Evolutionary conservation across 2,888 invertebrate species (phyloP).

Genomic region (Melinopterus prodromus): DNA sequence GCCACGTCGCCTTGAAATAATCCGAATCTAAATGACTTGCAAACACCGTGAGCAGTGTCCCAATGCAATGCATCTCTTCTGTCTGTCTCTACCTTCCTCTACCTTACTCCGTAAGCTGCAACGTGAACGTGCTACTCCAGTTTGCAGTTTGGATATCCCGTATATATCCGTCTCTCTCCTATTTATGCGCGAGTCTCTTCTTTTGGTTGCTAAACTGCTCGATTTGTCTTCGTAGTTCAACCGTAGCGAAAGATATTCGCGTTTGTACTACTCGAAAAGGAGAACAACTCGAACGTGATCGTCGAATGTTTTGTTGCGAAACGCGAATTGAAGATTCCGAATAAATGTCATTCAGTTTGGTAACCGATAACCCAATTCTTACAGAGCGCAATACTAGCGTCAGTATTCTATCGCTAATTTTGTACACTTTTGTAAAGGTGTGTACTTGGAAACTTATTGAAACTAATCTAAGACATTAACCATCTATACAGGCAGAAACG

Average conservation of each 20-base stretch:
- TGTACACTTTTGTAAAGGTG: neutral
- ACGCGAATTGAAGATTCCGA: neutral
- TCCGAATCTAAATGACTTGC: neutral
- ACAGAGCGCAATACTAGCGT: neutral
- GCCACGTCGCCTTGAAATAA: neutral
- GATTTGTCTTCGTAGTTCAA: slow-evolving; percentile 4
- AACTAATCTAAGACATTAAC: too few relatives aligned
- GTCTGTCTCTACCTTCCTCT: neutral
- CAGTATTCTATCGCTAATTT: neutral
- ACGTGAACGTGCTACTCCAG: neutral
- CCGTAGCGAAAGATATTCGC: neutral
- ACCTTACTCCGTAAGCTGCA: neutral
- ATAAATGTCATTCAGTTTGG: neutral
- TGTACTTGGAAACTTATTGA: too few relatives aligned
- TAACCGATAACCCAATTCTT: slow-evolving; percentile 4
- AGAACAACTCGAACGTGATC: neutral
- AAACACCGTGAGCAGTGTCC: neutral
- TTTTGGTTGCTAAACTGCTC: neutral
- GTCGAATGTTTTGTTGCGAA: neutral
- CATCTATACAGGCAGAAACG: too few relatives aligned
- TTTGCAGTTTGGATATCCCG: neutral
- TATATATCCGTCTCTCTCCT: neutral
- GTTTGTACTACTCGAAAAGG: neutral
- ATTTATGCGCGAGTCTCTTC: neutral
- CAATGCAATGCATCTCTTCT: neutral